These are phyloP conservation scores for Charadrius vociferus DNA, from an alignment of 2,113 vertebrate genomes.

Conservation along the genomic window DNA sequence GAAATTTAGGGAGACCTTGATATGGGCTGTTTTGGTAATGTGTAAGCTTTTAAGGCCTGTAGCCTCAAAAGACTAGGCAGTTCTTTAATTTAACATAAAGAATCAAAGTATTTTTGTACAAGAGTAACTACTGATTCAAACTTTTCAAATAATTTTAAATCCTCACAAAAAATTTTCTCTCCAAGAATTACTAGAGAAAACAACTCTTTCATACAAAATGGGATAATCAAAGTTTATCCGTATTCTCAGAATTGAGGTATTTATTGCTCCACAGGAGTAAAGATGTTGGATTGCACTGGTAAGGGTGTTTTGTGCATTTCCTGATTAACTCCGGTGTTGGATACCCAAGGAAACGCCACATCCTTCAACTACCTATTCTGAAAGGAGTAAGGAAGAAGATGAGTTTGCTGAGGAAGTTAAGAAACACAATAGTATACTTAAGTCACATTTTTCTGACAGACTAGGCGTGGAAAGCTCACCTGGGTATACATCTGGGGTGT, in stretches of 20 bases:
- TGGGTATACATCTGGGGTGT: neutral
- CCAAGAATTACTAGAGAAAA: constrained; percentile 9
- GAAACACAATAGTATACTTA: neutral
- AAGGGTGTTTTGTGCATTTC: neutral
- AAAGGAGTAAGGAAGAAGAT: neutral
- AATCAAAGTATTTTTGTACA: constrained; percentile 27
- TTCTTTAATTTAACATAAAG: constrained; percentile 49
- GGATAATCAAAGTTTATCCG: neutral
- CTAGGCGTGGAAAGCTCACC: neutral
- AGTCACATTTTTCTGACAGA: neutral
- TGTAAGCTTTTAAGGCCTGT: neutral
- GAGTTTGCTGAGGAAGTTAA: neutral
- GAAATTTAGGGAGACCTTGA: neutral
- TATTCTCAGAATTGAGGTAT: constrained; percentile 31
- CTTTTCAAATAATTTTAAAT: constrained; percentile 5
- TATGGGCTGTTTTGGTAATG: constrained; percentile 1
- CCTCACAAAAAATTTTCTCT: constrained; percentile 12
- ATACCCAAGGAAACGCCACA: neutral
- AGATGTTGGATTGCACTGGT: neutral
- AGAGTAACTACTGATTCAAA: neutral
- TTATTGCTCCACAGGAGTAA: constrained; percentile 37
- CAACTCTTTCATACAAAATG: constrained; percentile 21
- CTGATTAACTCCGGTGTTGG: neutral
- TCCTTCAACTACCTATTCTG: neutral
- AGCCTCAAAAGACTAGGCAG: constrained; percentile 30